Evolutionary conservation across 2,797 vertebrate genomes (phyloP), one percentile per base, ranked within the genome.

Genomic region (Alosa sapidissima): DNA sequence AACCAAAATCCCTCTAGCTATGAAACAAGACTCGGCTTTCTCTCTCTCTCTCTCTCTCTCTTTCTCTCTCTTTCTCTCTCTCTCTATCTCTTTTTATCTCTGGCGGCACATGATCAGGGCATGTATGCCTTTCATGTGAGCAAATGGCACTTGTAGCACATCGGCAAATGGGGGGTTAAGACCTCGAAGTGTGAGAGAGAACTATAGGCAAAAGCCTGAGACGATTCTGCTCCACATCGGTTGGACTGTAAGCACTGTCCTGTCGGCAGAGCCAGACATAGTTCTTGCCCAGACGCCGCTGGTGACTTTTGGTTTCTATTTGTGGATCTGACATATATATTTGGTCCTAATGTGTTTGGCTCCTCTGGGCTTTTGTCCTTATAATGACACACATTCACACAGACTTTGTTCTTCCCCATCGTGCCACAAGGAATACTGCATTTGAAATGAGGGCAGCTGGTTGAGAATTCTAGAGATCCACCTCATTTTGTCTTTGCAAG

Each of bases 361-460:
- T 83, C 81, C 72, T 58, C 11, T 83, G 84, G 84, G 91, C 87
- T 90, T 84, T 85, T 87, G 89, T 93, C 90, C 88, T 91, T 89
- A 91, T 87, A 88, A 83, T 88, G 90, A 90, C 91, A 92, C 90
- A 93, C 93, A 94, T 92, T 90, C 91, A 92, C 89, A 93, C 93
- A 93, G 92, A 75, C 16, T 36, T 36, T 75, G 93, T 93, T 86
- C 91, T 93, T 91, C 93, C 91, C 90, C 87, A 93, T 92, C 92
- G 92, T 94, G 93, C 68, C 68, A 75, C 89, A 94, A 93, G 87
- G 90, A 87, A 84, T 89, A 88, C 87, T 90, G 89, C 83, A 89
- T 92, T 88, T 91, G 93, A 90, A 92, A 89, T 90, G 87, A 86
- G 89, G 90, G 85, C 88, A 89, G 87, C 84, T 81, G 3, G 81